Percentiles rank a stretch among this genome's conserved stretches.
Evolutionary conservation across 1,140 invertebrate genomes (phyloP).

Genomic region (Caenorhabditis latens): DNA sequence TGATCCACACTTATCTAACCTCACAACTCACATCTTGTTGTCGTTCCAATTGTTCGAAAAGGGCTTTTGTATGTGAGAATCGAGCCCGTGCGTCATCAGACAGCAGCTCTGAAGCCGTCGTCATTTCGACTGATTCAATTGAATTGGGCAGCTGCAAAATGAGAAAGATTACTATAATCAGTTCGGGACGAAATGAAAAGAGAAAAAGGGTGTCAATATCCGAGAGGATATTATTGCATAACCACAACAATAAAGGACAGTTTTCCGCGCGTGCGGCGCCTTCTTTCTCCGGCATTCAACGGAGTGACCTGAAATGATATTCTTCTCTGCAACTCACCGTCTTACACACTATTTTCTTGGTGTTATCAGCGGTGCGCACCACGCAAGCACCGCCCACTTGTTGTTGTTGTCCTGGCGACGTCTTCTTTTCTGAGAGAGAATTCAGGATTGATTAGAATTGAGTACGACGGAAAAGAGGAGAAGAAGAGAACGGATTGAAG

Average conservation of each 20-base stretch:
- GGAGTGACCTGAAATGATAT: conserved; percentile 50
- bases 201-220: conserved; percentile 24
- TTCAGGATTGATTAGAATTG: conserved; percentile 42
- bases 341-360: conserved; percentile 40
- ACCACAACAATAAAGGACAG: conserved; percentile 30
- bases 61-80: conserved; percentile 68
- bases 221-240: conserved; percentile 35
- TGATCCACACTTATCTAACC: no score
- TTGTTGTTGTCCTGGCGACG: conserved; percentile 51
- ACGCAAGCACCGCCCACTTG: conserved; percentile 51
- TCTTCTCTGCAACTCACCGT: conserved; percentile 31
- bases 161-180: conserved; percentile 22
- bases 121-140: conserved; percentile 57
- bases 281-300: not conserved
- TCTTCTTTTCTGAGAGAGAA: conserved; percentile 33
- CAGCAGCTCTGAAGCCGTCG: conserved; percentile 66
- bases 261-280: conserved; percentile 9
- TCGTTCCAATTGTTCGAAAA: conserved; percentile 67
- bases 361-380: conserved; percentile 31
- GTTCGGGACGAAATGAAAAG: conserved; percentile 1
- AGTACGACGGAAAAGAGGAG: not conserved
- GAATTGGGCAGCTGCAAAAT: conserved; percentile 27
- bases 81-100: conserved; percentile 65
- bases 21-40: conserved; percentile 57
- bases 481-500: conserved; percentile 25